Conservation (phyloP, 23 tunicate genomes). For the Clavelina lepadiformis region DNA sequence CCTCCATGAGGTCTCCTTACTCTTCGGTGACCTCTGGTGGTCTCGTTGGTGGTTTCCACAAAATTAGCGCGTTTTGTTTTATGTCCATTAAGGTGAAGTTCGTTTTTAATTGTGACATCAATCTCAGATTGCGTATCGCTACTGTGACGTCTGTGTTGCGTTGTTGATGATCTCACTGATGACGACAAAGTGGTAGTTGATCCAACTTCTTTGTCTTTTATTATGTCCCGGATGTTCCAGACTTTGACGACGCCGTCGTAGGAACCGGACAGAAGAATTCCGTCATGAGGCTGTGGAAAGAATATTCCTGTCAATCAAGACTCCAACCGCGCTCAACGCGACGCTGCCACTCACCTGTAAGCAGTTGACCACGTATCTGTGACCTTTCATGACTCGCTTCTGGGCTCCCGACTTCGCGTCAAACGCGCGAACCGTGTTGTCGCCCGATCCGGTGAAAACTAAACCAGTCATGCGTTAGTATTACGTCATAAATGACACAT, state of each 20-base stretch:
- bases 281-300: constrained; percentile 40
- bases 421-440: constrained; percentile 49
- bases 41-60: constrained; percentile 3
- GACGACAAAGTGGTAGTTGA: constrained; percentile 32
- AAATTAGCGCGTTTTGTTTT: not conserved
- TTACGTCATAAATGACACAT: not conserved
- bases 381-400: constrained; percentile 70
- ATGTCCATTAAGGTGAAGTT: not conserved
- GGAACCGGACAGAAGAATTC: constrained; percentile 52
- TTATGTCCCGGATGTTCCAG: constrained; percentile 60
- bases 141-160: not conserved
- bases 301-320: not conserved
- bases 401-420: constrained; percentile 80
- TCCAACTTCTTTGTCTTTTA: constrained; percentile 19
- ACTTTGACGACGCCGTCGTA: constrained; percentile 85
- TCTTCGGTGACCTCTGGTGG: not conserved
- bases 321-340: not conserved
- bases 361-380: constrained; percentile 77
- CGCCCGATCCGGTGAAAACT: constrained; percentile 92
- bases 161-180: constrained; percentile 19
- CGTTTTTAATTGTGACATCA: constrained; percentile 1
- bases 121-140: not conserved
- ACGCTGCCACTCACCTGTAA: constrained; percentile 39
- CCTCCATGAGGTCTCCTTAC: not conserved
- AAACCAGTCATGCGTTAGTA: not conserved